Base-by-base conservation (phyloP, 2,888 invertebrate genomes). In the Copidosoma aretas region DNA sequence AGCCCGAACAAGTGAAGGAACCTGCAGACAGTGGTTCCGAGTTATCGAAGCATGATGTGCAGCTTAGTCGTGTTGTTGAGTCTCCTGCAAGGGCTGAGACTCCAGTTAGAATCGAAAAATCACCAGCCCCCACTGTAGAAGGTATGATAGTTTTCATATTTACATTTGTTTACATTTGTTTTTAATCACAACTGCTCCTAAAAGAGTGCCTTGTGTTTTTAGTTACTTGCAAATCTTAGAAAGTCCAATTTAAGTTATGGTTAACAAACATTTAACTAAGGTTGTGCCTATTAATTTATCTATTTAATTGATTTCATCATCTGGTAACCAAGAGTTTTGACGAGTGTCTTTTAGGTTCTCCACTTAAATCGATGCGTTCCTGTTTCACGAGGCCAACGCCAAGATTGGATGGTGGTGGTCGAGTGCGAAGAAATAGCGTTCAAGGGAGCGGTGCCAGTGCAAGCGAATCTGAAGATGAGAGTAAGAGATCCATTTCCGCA, bases 401-500 rank as follows among this genome's bases (percentile, higher is more conserved):
- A 0, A 86, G 89, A 75, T 85, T 92, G 62, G 88, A 89, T 22
- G 84, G 87, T 15, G 74, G 75, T 12, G n/a, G 19, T 22, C 71
- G 82, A 71, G 73, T 80, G 67, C 86, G 91, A 67, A 87, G 91
- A 74, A 91, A 91, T 77, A 91, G 91, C 81, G 87, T 88, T 73
- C 80, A 80, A 51, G 81, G 82, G 21, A 82, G 81, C 53, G 81
- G 81, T 39, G 80, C 80, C 15, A 91, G 90, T 83, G 82, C 81
- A 15, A 91, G 90, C 81, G 91, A 91, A 81, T 90, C 90, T 0
- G 91, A 91, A 75, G 91, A 91, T 79, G 90, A 90, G 73, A 79
- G 75, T 54, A 82, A 80, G 72, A 83, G 79, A 73, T 70, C 75
- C n/a, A 64, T 22, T 49, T 66, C 63, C 10, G 60, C 67, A 53